Base-by-base conservation (phyloP, 2,797 vertebrate species). In the Lindbergichthys nudifrons region DNA sequence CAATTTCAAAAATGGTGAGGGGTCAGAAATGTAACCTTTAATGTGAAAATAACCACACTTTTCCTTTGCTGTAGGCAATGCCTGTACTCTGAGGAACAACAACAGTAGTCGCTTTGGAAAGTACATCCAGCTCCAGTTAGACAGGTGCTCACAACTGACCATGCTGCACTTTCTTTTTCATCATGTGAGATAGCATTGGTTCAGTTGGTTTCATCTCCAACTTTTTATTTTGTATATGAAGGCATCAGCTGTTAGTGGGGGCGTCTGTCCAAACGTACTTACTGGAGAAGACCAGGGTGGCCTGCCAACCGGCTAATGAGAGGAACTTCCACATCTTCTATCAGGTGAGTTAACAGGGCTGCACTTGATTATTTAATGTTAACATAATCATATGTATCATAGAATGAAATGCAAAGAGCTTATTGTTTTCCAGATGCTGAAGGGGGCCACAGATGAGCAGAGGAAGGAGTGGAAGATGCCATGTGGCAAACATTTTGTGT, bases 281-380 rank as follows among this genome's bases (percentile, higher is more conserved):
- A 47, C 91, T 99, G 75, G 98, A 99, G 92, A 99, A 99, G 90
- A 99, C 97, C 16, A 94, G 98, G 78, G 96, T 99, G 80, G 88
- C 96, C 66, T 95, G 92, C 79, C 97, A 99, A 83, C 95, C 96
- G 0, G 85, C 93, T 11, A 92, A 45, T 3, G 98, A 99, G 85
- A 97, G 98, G 87, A 99, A 99, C 90, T 99, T 99, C 71, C 98
- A 99, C 88, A 96, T 99, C 84, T 99, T 99, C 87, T 99, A 99
- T 80, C 98, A 99, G 96, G 98, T 96, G 51, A 90, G 79, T 64
- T 6, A 53, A 51, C 36, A 46, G 21, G 39, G 9, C 42, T 11
- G 2, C 16, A 3, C 3, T 41, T 26, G 11, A 0, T 66, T 59
- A 26, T 45, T 68, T 19, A 14, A 39, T 14, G 18, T 58, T 3